phyloP scores from a whole-genome alignment of 2,888 invertebrate genomes.

The Protodeltote pygarga region DNA sequence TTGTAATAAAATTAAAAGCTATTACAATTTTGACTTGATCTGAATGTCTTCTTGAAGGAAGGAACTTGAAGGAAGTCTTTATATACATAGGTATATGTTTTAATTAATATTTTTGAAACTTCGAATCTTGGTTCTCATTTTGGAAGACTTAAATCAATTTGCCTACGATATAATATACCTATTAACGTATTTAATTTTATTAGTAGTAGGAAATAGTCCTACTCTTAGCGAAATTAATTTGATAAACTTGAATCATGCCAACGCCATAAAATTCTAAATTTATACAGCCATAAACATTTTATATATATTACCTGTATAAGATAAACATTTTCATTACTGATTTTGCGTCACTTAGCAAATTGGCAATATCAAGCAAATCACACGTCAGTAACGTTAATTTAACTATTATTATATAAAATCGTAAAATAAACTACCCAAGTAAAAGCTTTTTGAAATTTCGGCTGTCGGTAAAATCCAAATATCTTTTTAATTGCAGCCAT shows the following conservation, averaged over 20 bases:
- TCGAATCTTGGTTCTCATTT: no score
- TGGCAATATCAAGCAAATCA: constrained; percentile 8
- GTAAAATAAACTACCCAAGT: constrained; percentile 24
- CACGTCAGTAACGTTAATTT: constrained; percentile 8
- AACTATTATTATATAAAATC: constrained; percentile 20
- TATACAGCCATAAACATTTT: constrained; percentile 7
- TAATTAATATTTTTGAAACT: no score
- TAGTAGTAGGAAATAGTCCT: no score
- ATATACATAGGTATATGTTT: no score
- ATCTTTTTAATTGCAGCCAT: constrained; percentile 36
- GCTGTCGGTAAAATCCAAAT: constrained; percentile 19
- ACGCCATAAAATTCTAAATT: not conserved
- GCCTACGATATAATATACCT: no score
- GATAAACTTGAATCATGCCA: constrained; percentile 4
- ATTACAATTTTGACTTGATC: no score
- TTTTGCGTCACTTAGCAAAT: not conserved
- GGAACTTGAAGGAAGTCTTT: no score
- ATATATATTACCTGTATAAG: constrained; percentile 4
- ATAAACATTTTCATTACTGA: not conserved
- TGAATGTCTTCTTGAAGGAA: no score
- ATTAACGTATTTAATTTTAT: no score
- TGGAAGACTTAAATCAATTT: no score
- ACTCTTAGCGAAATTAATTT: constrained; percentile 1
- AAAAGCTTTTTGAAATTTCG: constrained; percentile 37
- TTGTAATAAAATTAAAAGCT: no score